Conservation (phyloP, 2,113 vertebrate genomes). For the Nipponia nippon region DNA sequence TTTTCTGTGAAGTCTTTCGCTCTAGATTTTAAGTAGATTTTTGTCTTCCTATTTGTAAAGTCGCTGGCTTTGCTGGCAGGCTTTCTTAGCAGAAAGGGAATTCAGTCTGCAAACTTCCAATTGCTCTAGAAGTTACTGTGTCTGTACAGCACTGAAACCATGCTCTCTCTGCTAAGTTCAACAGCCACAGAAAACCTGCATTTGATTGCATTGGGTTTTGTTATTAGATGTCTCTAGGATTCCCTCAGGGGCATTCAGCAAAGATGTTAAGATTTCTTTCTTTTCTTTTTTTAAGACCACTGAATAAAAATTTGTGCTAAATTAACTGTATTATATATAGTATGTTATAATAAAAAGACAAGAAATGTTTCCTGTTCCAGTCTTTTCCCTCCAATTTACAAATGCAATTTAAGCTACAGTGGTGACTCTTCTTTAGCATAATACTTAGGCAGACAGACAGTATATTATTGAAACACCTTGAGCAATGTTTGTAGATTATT, state of each 20-base stretch:
- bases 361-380: neutral
- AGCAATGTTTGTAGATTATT: neutral
- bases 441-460: neutral
- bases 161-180: neutral
- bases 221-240: neutral
- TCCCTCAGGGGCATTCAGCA: neutral
- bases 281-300: neutral
- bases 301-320: slow-evolving; percentile 6
- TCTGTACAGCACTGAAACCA: neutral
- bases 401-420: neutral
- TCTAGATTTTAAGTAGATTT: neutral
- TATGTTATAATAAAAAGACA: neutral
- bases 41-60: neutral
- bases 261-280: neutral
- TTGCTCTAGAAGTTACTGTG: neutral
- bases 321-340: neutral
- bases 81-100: neutral
- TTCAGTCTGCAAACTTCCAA: neutral
- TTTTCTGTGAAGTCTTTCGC: neutral
- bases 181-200: neutral
- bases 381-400: neutral
- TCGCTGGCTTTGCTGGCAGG: neutral
- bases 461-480: neutral
- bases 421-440: neutral
- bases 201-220: neutral